Evolutionary conservation across 2,113 vertebrate species (phyloP), one percentile per base, ranked within the genome.

Genomic region (Fulmarus glacialis): DNA sequence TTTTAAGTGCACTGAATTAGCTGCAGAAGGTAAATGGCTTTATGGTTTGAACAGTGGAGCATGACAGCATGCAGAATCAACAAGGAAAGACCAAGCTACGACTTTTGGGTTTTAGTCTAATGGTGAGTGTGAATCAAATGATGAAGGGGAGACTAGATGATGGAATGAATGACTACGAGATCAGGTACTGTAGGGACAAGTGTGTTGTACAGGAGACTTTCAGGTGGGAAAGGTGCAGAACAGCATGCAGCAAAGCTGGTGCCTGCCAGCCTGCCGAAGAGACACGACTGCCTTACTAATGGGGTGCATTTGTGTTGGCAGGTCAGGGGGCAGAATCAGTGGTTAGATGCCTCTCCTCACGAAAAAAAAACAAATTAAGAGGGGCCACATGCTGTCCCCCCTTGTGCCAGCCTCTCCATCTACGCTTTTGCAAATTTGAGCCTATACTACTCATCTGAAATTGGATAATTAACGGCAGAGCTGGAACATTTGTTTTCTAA

Each of bases 211-310:
- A 63, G 36, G 36, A 86, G n/a, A 19, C 47, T 40, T 75, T 87
- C 26, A 40, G 27, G 34, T 43, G 13, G 72, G 45, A 91, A 83
- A 59, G n/a, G 36, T 21, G 30, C 60, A 1, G 3, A 82, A 52
- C 11, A 75, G 38, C 42, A 29, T 8, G 22, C 29, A 78, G 60
- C 47, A 95, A 80, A 70, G 27, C 42, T 74, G 63, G 17, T 70
- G 62, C 55, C 38, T 59, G 59, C 50, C 63, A 90, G 45, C 17
- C 30, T 45, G 47, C 63, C 66, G 64, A 52, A 83, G 18, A 42
- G 29, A 91, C 19, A 16, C 0, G 0, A 43, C 56, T 29, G 21
- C 50, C 12, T 63, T 38, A 18, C 3, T 66, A 40, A 56, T 1
- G 1, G 43, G 20, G 34, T 43, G n/a, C 0, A 1, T 32, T 14